These are phyloP conservation scores for Daboia siamensis DNA, from an alignment of 2,113 vertebrate genomes.

Conservation along the genomic window DNA sequence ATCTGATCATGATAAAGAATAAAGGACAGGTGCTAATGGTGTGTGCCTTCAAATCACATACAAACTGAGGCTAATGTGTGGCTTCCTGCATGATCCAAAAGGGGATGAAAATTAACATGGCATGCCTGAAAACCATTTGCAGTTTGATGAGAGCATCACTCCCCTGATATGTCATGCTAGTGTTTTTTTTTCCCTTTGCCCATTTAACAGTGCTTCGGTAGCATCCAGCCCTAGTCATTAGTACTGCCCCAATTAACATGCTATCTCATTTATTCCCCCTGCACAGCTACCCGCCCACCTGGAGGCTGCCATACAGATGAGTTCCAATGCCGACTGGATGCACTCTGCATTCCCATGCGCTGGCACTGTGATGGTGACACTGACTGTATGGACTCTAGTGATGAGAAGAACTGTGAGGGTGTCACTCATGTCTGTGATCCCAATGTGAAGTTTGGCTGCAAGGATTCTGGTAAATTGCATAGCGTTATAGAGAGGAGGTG, in stretches of 20 bases:
- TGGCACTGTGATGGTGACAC: slow-evolving; percentile 95
- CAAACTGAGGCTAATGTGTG: not conserved
- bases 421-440: slow-evolving; percentile 92
- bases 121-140: not conserved
- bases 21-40: not conserved
- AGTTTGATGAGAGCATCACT: not conserved
- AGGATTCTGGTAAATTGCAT: slow-evolving; percentile 81
- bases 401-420: slow-evolving; percentile 92
- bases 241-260: accelerated
- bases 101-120: not conserved
- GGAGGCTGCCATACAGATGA: slow-evolving; percentile 92
- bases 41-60: not conserved
- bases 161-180: too few species aligned
- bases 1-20: not conserved
- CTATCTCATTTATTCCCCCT: not conserved
- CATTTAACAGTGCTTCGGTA: not conserved
- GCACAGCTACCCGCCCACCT: slow-evolving; percentile 88
- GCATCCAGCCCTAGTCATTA: not conserved
- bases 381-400: slow-evolving; percentile 94
- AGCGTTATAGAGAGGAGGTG: too few species aligned
- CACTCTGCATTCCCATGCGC: slow-evolving; percentile 91
- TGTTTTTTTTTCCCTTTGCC: not conserved
- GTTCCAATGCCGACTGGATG: slow-evolving; percentile 93
- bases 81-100: not conserved
- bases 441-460: slow-evolving; percentile 92